Percentiles rank a stretch among this genome's conserved stretches.
These are phyloP conservation scores for Thumatha senex DNA, from an alignment of 2,888 invertebrate species.

Conservation along the genomic window DNA sequence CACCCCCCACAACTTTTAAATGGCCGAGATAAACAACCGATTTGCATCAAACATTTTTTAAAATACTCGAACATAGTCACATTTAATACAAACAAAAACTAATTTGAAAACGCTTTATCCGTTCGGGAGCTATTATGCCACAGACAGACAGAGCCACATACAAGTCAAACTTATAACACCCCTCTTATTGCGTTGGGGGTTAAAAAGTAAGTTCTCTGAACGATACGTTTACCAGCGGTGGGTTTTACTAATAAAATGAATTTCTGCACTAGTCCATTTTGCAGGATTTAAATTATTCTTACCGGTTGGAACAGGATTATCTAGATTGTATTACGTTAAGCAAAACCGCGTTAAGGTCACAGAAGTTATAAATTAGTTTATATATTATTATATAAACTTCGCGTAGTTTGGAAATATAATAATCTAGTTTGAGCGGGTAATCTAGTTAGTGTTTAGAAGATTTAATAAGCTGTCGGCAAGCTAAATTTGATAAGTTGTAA, in stretches of 20 bases:
- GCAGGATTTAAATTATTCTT: slow-evolving; percentile 13
- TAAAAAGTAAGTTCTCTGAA: too few relatives aligned
- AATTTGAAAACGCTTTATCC: too few relatives aligned
- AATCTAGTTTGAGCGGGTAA: slow-evolving; percentile 22
- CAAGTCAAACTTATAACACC: too few relatives aligned
- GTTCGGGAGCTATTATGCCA: too few relatives aligned
- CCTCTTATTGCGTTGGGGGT: too few relatives aligned
- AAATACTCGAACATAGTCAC: too few relatives aligned
- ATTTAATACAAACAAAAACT: too few relatives aligned
- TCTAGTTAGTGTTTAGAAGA: slow-evolving; percentile 24
- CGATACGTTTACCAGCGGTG: too few relatives aligned
- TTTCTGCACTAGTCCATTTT: background rate
- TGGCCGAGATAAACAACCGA: too few relatives aligned
- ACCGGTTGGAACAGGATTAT: slow-evolving; percentile 3
- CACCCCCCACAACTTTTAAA: too few relatives aligned
- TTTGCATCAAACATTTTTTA: too few relatives aligned
- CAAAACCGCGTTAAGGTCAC: slow-evolving; percentile 30
- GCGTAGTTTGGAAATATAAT: slow-evolving; percentile 15
- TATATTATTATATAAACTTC: slow-evolving; percentile 22
- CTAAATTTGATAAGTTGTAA: slow-evolving; percentile 49
- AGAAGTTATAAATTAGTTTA: slow-evolving; percentile 17
- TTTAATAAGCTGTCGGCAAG: slow-evolving; percentile 36
- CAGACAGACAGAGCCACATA: too few relatives aligned
- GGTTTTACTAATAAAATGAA: background rate
- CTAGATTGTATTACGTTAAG: slow-evolving; percentile 19